Percentiles rank a stretch among this genome's conserved stretches.
Evolutionary conservation across 2,888 invertebrate genomes (phyloP).

Genomic region (Taphrorychus bicolor): DNA sequence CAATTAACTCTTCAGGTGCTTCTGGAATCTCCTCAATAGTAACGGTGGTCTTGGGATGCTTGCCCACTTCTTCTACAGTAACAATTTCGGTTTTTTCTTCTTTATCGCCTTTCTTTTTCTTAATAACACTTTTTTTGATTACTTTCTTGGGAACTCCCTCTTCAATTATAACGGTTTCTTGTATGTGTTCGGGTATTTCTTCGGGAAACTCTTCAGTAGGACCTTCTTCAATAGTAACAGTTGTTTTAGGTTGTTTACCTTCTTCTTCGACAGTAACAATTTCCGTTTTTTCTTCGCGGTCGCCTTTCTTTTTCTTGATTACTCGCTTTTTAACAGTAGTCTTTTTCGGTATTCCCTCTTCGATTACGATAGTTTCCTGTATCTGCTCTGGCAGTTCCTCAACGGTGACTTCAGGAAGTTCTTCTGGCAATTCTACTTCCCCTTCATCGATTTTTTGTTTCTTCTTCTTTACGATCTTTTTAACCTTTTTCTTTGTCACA

Average conservation of each 20-base stretch:
- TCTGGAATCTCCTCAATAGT: conserved; percentile 45
- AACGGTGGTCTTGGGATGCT: conserved; percentile 41
- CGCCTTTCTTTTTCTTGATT: conserved; percentile 50
- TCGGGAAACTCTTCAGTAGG: conserved; percentile 50
- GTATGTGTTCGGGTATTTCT: conserved; percentile 48
- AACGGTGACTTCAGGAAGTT: conserved; percentile 50
- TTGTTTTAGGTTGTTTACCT: conserved; percentile 51
- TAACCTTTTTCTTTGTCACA: conserved; percentile 17
- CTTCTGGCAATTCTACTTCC: conserved; percentile 52
- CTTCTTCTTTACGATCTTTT: conserved; percentile 20
- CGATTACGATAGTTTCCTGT: conserved; percentile 53
- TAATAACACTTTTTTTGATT: conserved; percentile 59
- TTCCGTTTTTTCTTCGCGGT: conserved; percentile 47
- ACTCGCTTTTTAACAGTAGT: conserved; percentile 50
- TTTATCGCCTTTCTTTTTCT: conserved; percentile 54
- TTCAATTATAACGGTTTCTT: conserved; percentile 45
- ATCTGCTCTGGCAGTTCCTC: conserved; percentile 53
- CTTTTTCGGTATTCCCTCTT: conserved; percentile 53
- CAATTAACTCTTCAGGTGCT: conserved; percentile 42
- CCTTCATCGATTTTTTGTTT: conserved; percentile 46
- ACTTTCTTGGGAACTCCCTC: conserved; percentile 50
- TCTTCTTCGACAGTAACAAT: conserved; percentile 50
- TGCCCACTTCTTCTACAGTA: conserved; percentile 46
- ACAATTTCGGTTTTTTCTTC: conserved; percentile 52
- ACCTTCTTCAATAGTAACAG: conserved; percentile 50